Evolutionary conservation across 2,113 vertebrate genomes (phyloP).

Genomic region (Conger conger): DNA sequence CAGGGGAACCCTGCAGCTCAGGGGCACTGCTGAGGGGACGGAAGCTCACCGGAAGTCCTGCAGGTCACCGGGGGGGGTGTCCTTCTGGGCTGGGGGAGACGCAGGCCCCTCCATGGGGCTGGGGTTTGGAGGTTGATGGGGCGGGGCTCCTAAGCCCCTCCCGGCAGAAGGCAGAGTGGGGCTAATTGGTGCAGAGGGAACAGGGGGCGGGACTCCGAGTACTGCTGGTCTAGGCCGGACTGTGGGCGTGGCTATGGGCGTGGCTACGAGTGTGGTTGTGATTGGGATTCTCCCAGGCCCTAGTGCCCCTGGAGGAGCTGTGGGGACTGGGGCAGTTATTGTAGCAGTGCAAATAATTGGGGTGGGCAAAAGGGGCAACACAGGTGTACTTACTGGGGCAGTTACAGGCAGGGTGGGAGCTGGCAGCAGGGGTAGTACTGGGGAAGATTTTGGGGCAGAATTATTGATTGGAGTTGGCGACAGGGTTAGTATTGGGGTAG

Average conservation of each 20-base stretch:
- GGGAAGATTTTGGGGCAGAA: not conserved
- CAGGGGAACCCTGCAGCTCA: not conserved
- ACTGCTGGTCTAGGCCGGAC: not conserved
- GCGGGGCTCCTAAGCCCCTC: not conserved
- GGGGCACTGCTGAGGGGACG: not conserved
- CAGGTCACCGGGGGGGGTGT: not conserved
- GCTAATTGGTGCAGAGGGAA: not conserved
- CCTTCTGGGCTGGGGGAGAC: not conserved
- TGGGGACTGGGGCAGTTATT: not conserved
- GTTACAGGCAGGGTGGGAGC: not conserved
- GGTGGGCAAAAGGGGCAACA: not conserved
- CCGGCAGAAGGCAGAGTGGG: not conserved
- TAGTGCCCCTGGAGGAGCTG: not conserved
- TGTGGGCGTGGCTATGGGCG: not conserved
- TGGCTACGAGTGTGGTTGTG: not conserved
- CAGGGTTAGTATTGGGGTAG: not conserved
- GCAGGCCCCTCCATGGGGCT: not conserved
- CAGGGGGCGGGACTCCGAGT: not conserved
- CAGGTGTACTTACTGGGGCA: not conserved
- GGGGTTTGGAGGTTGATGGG: not conserved
- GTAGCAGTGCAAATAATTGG: not conserved
- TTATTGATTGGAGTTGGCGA: not conserved
- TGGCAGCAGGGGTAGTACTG: conserved; percentile 5
- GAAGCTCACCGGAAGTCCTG: conserved; percentile 21
- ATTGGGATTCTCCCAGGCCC: not conserved